These are phyloP conservation scores for Aromia moschata DNA, from an alignment of 2,888 invertebrate species.

Conservation along the genomic window DNA sequence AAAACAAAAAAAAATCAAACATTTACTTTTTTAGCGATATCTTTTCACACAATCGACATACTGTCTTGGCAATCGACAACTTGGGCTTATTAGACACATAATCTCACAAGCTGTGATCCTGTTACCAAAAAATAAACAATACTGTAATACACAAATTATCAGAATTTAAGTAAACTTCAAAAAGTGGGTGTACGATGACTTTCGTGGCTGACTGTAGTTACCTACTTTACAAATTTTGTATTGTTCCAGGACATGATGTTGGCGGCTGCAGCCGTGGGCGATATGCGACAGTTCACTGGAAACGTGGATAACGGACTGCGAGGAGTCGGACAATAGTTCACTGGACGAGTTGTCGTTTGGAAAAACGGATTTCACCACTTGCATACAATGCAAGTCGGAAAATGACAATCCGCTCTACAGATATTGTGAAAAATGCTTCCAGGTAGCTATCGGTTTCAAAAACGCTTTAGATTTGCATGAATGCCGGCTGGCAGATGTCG, in stretches of 20 bases:
- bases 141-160: too few relatives aligned
- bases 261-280: conserved; percentile 55
- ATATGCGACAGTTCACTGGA: conserved; percentile 57
- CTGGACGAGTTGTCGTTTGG: conserved; percentile 49
- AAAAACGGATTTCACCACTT: conserved; percentile 69
- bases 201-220: too few relatives aligned
- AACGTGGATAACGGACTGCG: conserved; percentile 58
- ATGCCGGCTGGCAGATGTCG: conserved; percentile 27
- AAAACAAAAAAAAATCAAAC: too few relatives aligned
- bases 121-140: too few relatives aligned
- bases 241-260: conserved; percentile 46
- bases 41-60: too few relatives aligned
- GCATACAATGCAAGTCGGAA: conserved; percentile 70
- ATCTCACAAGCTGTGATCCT: too few relatives aligned
- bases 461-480: conserved; percentile 23
- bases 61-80: too few relatives aligned
- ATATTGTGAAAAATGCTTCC: conserved; percentile 77
- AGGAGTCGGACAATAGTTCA: conserved; percentile 57
- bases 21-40: too few relatives aligned
- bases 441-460: conserved; percentile 62
- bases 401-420: conserved; percentile 72
- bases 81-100: too few relatives aligned
- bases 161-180: too few relatives aligned
- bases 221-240: too few relatives aligned
- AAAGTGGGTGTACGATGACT: too few relatives aligned